phyloP scores from a whole-genome alignment of 2,888 invertebrate genomes.

The Tiphia femorata region DNA sequence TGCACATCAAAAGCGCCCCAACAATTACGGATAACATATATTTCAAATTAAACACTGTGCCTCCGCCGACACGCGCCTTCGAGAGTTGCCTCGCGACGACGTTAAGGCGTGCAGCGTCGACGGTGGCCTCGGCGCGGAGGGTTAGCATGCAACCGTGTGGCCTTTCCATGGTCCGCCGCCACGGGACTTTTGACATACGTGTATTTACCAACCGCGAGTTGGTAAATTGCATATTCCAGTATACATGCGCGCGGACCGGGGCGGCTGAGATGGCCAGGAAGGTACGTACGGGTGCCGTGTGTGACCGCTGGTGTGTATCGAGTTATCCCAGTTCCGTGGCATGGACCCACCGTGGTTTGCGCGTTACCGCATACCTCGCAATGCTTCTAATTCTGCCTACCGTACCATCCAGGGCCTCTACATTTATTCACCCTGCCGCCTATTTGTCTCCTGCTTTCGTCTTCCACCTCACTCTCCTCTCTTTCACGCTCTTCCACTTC shows the following conservation, averaged over 20 bases:
- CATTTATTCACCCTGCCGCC: conserved; percentile 13
- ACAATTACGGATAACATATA: too few species aligned
- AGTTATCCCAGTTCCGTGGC: conserved; percentile 46
- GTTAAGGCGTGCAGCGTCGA: too few species aligned
- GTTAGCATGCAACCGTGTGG: too few species aligned
- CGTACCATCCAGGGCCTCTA: background rate
- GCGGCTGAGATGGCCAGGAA: conserved; percentile 14
- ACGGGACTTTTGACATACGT: conserved; percentile 41
- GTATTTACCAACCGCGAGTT: conserved; percentile 40
- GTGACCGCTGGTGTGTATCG: conserved; percentile 43
- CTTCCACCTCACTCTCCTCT: background rate
- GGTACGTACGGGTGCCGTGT: too few species aligned
- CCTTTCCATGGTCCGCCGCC: too few species aligned
- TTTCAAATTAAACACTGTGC: too few species aligned
- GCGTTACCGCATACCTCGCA: conserved; percentile 44
- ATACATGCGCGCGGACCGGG: conserved; percentile 24
- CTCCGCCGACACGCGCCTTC: too few species aligned
- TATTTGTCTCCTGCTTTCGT: conserved; percentile 5
- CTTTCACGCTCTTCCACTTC: background rate
- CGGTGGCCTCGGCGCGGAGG: too few species aligned
- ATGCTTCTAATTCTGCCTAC: conserved; percentile 44
- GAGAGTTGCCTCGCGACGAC: too few species aligned
- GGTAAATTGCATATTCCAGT: conserved; percentile 51
- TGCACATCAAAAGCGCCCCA: too few species aligned
- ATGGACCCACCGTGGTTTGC: conserved; percentile 38